Base-by-base conservation (phyloP, 2,888 invertebrate genomes). In the Ormyrus rosae region DNA sequence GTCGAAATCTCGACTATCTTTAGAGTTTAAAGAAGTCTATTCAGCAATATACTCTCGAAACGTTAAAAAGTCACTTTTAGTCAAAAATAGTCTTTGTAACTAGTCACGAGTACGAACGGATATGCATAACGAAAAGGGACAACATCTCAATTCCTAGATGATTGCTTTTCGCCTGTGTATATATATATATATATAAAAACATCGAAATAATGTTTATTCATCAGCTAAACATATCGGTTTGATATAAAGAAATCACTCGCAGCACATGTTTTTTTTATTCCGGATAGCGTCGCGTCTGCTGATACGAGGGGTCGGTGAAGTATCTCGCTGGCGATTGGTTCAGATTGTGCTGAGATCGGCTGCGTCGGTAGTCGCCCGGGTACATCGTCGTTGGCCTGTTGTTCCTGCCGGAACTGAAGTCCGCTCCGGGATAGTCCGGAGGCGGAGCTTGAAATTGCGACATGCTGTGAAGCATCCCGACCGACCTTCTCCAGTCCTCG, bases 341-440 rank as follows among this genome's bases (percentile, higher is more conserved):
- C 67, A 95, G 91, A 86, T 94, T 94, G 83, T 94, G 94, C 82
- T 94, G 94, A 0, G 94, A 93, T 82, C 93, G 92, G 68, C 86
- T 90, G n/a, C 89, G 86, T 64, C 87, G 83, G 64, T 86, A 86
- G 19, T 89, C 87, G 56, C 85, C 85, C 34, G 34, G 34, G 34
- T 34, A 34, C 2, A 34, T 34, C 34, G 34, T 2, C 34, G 34
- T 34, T 0, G 34, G 34, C 34, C 34, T 2, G 34, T 34, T 34
- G 34, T 34, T 34, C 0, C 34, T 2, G 34, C 34, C 34, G 34
- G 34, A 34, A 4, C 4, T 4, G 34, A 34, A 34, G 34, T 4
- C 4, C 76, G 88, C 86, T 1, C 89, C 89, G 1, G 90, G 88
- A 78, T 90, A 90, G 69, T 90, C 90, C 0, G 89, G 88, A 4